Percentiles rank a stretch among this genome's conserved stretches.
phyloP scores from a whole-genome alignment of 2,113 vertebrate species.

The Ailuropoda melanoleuca region DNA sequence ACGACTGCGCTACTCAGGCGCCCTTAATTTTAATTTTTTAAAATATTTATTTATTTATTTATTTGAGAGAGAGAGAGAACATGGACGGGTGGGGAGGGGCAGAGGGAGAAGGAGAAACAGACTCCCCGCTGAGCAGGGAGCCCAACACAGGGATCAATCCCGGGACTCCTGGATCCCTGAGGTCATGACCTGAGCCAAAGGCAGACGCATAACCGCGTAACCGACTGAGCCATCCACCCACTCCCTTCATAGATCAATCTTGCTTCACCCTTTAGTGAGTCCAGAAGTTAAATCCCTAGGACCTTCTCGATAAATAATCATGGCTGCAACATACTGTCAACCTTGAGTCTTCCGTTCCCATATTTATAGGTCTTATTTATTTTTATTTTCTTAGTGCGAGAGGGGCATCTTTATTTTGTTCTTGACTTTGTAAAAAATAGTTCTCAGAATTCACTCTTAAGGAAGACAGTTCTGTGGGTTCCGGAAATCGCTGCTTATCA shows the following conservation, averaged over 20 bases:
- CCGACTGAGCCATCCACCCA: background rate
- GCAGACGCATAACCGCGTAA: background rate
- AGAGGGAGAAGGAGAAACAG: too few species aligned
- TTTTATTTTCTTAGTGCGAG: background rate
- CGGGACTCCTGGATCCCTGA: background rate
- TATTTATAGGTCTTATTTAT: background rate
- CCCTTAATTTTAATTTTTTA: too few species aligned
- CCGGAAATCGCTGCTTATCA: constrained; percentile 7
- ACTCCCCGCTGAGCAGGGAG: background rate
- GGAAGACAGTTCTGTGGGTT: background rate
- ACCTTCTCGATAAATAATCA: background rate
- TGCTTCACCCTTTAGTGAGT: background rate
- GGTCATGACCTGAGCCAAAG: background rate
- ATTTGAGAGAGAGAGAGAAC: too few species aligned
- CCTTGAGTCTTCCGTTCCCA: background rate
- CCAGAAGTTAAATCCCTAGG: background rate
- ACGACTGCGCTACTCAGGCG: too few species aligned
- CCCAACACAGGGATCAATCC: background rate
- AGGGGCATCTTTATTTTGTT: background rate
- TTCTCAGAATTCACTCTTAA: background rate
- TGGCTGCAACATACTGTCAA: background rate
- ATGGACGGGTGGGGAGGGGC: too few species aligned
- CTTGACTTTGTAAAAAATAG: background rate
- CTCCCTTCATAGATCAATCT: background rate
- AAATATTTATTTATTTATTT: too few species aligned